These are phyloP conservation scores for Rhopalosiphum padi DNA, from an alignment of 1,140 invertebrate genomes.

Conservation along the genomic window DNA sequence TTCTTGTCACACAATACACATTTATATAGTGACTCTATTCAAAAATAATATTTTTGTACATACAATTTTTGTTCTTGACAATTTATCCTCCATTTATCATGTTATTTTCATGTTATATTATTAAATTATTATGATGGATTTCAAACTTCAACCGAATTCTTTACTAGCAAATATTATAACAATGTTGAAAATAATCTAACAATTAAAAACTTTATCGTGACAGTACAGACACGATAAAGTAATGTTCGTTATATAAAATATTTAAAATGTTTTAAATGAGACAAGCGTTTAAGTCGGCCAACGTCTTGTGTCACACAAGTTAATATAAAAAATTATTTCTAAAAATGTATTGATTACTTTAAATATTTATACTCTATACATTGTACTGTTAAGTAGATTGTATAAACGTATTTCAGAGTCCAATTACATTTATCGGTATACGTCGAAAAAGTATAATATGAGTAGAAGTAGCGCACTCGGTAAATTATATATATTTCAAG, in stretches of 20 bases:
- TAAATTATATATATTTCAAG: not conserved
- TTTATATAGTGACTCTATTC: not conserved
- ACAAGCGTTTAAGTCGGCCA: not conserved
- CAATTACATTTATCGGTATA: not conserved
- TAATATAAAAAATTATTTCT: not conserved
- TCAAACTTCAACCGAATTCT: not conserved
- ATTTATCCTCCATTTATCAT: too few species aligned
- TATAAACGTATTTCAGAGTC: not conserved
- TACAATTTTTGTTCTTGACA: not conserved
- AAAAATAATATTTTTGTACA: not conserved
- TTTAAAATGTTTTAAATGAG: not conserved
- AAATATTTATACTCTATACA: not conserved
- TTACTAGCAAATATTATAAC: not conserved
- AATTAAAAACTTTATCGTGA: not conserved
- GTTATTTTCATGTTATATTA: too few species aligned
- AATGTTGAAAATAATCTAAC: not conserved
- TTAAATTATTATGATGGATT: not conserved
- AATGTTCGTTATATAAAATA: too few species aligned
- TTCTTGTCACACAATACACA: not conserved
- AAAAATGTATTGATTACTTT: not conserved
- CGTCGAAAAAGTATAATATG: not conserved
- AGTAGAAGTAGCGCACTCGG: too few species aligned
- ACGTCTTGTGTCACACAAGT: not conserved
- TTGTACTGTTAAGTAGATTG: not conserved
- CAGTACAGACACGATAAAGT: too few species aligned